Conservation (phyloP, 2,888 invertebrate species). For the Gonocerus acuteangulatus region DNA sequence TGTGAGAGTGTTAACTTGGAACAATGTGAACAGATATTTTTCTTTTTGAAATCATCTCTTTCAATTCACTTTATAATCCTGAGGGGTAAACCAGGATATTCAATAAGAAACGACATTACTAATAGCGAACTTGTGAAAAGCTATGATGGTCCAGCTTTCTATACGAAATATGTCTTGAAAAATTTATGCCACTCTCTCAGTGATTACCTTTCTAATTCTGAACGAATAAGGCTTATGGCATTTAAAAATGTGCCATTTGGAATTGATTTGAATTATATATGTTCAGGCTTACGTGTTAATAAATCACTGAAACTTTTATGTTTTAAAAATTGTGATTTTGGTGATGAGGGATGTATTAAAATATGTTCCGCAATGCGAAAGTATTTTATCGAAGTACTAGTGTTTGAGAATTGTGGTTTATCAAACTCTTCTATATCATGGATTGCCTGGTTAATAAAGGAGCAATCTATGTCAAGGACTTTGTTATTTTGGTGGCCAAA, state of each 20-base stretch:
- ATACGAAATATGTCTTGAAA: neutral
- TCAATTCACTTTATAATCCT: conserved; percentile 2
- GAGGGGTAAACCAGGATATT: neutral
- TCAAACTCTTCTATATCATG: conserved; percentile 1
- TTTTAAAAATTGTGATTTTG: conserved; percentile 15
- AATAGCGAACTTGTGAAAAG: neutral
- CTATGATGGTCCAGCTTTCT: neutral
- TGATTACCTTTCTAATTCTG: conserved; percentile 15
- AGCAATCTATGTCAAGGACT: conserved; percentile 16
- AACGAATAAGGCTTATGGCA: conserved; percentile 10
- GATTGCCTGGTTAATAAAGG: conserved; percentile 5
- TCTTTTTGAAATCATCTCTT: conserved; percentile 1
- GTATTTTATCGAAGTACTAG: conserved; percentile 9
- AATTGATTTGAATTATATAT: neutral
- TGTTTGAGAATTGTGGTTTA: conserved; percentile 5
- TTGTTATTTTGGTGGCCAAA: conserved; percentile 1
- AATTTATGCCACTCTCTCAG: conserved; percentile 1
- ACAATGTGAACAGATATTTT: conserved; percentile 4
- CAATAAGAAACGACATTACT: neutral
- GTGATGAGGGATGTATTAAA: conserved; percentile 12
- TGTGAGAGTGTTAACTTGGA: conserved; percentile 1
- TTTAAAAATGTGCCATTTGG: conserved; percentile 8
- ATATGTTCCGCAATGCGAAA: conserved; percentile 12
- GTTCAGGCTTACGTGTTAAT: neutral
- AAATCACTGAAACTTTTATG: conserved; percentile 11